Conservation (phyloP, 2,888 invertebrate species). For the Cheilosia pagana region DNA sequence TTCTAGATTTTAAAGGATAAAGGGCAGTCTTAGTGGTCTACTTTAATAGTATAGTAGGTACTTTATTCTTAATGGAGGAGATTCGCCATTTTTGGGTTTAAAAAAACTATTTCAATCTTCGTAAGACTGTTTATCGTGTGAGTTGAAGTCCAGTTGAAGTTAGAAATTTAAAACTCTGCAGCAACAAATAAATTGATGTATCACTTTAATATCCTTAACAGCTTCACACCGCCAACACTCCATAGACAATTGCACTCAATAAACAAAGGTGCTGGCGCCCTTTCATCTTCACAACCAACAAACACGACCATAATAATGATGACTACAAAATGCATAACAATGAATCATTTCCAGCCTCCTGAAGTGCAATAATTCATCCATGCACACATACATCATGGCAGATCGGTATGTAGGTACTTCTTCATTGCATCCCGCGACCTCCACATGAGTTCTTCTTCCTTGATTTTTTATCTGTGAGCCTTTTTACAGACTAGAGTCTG, state of each 20-base stretch:
- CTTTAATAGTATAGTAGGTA: no score
- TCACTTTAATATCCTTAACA: background rate
- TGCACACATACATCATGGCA: slow-evolving; percentile 16
- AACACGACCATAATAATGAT: slow-evolving; percentile 75
- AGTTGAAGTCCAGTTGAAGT: no score
- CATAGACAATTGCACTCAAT: slow-evolving; percentile 15
- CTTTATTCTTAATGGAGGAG: no score
- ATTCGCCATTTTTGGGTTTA: no score
- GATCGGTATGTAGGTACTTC: slow-evolving; percentile 16
- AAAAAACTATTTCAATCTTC: no score
- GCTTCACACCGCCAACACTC: background rate
- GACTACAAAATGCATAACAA: slow-evolving; percentile 76
- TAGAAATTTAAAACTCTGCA: no score
- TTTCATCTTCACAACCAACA: slow-evolving; percentile 17
- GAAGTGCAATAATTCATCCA: slow-evolving; percentile 76
- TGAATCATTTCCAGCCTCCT: slow-evolving; percentile 76
- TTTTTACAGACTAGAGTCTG: slow-evolving; percentile 12
- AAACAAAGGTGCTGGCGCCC: slow-evolving; percentile 41
- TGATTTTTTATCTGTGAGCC: background rate
- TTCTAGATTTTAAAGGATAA: no score
- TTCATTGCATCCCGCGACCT: slow-evolving; percentile 1
- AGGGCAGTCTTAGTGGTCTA: no score
- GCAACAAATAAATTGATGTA: background rate
- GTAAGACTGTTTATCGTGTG: no score
- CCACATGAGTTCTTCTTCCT: slow-evolving; percentile 4